Evolutionary conservation across 2,888 invertebrate genomes (phyloP), one percentile per base, ranked within the genome.

Genomic region (Cheiracanthium punctorium): DNA sequence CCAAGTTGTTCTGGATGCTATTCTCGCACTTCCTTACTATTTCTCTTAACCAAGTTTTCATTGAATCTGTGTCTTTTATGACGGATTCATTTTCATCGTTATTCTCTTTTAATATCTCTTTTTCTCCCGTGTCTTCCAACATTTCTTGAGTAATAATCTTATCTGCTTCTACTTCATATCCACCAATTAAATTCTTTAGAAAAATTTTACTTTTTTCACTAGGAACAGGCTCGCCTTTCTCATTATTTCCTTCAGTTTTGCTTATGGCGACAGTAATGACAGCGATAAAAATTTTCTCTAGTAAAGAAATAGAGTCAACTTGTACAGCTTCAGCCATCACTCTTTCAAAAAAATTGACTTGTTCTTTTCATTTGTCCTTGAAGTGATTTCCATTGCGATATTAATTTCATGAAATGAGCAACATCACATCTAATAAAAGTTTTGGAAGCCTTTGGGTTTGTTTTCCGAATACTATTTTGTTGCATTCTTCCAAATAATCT

Each of bases 371-470:
- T 58, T 58, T 58, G 4, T 20, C 58, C 58, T n/a, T 24, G n/a
- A 1, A 58, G 28, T n/a, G 58, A 58, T n/a, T 58, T 20, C 58
- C 58, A 2, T 24, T 8, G 8, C 8, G 20, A n/a, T 10, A 58
- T 1, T 14, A 58, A 20, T 24, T 58, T 58, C 58, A 58, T 58
- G 4, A 58, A 58, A 58, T 58, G 58, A 24, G 58, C 58, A 24
- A 58, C 58, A 58, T 58, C 58, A 20, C 58, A 58, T 14, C 58
- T n/a, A 10, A 58, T 58, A n/a, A 58, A 58, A n/a, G 58, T 24
- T 58, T 20, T n/a, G 58, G 58, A n/a, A 58, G 10, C 10, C 20
- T 14, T 8, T 2, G 0, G 1, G 1, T 14, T 10, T 58, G 17
- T 24, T 58, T 20, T 58, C 0, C n/a, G n/a, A 58, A 58, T 24